Evolutionary conservation across 2,113 vertebrate species (phyloP).

Genomic region (Gymnobelideus leadbeateri): DNA sequence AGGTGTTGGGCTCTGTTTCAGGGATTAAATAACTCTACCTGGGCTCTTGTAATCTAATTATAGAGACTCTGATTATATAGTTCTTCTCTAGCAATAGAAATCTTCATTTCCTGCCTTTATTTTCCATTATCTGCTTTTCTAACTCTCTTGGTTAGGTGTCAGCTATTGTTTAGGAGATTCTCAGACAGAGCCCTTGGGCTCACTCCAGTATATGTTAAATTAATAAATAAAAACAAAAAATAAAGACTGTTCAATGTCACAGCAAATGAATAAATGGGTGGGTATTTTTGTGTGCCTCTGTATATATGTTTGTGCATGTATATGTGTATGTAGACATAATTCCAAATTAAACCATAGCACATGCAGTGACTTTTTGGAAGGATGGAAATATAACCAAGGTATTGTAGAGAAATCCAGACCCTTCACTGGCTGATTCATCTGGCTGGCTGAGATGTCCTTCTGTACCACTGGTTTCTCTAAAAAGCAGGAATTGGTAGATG

Average conservation of each 20-base stretch:
- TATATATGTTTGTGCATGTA: neutral
- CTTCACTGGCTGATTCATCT: neutral
- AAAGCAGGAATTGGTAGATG: neutral
- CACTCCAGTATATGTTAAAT: neutral
- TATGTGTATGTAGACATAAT: neutral
- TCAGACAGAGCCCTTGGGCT: neutral
- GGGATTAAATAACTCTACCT: neutral
- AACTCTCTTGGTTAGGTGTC: neutral
- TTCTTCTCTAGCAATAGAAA: neutral
- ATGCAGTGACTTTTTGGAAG: neutral
- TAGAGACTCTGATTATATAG: neutral
- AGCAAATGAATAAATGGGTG: neutral
- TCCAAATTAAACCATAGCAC: neutral
- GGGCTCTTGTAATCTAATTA: neutral
- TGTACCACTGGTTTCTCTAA: neutral
- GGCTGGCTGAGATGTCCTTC: neutral
- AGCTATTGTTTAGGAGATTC: neutral
- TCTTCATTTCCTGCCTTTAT: neutral
- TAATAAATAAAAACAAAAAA: neutral
- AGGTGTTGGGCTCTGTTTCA: neutral
- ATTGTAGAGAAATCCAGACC: neutral
- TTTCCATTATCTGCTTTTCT: neutral
- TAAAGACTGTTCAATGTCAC: neutral
- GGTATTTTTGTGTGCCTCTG: neutral
- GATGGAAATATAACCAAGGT: neutral